Conservation (phyloP, 2,113 vertebrate species). For the Columba livia region DNA sequence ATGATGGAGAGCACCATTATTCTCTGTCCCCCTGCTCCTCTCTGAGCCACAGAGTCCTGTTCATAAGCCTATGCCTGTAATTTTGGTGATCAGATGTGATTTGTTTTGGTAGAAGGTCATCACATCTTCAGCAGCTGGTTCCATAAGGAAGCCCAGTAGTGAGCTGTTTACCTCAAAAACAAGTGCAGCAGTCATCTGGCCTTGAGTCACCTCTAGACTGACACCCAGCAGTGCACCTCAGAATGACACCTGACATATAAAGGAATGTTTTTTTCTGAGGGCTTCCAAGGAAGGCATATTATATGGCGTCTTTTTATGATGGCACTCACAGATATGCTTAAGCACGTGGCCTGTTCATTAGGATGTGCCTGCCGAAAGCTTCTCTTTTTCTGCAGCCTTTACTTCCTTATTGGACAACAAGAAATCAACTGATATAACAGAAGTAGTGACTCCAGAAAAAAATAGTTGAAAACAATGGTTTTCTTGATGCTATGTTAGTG, state of each 20-base stretch:
- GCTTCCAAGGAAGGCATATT: neutral
- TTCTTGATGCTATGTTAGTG: slow-evolving; percentile 80
- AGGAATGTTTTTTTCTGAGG: neutral
- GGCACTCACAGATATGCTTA: neutral
- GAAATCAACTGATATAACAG: slow-evolving; percentile 74
- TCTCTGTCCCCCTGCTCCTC: no score
- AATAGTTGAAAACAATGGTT: slow-evolving; percentile 74
- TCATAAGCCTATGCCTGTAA: neutral
- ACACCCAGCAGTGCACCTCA: neutral
- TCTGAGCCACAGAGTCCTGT: no score
- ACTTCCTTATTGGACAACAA: slow-evolving; percentile 83
- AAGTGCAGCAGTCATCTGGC: neutral
- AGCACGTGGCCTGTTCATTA: neutral
- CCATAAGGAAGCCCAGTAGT: neutral
- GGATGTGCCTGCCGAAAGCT: neutral
- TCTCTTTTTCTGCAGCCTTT: slow-evolving; percentile 75
- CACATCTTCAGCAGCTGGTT: neutral
- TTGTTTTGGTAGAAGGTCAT: neutral
- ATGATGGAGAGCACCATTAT: no score
- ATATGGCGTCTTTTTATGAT: neutral
- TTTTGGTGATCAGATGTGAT: neutral
- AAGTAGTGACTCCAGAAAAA: slow-evolving; percentile 80
- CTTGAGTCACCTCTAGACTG: neutral
- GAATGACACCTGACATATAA: neutral
- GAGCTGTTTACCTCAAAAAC: neutral